Evolutionary conservation across 2,113 vertebrate genomes (phyloP), one percentile per base, ranked within the genome.

Genomic region (Cinclus mexicanus): DNA sequence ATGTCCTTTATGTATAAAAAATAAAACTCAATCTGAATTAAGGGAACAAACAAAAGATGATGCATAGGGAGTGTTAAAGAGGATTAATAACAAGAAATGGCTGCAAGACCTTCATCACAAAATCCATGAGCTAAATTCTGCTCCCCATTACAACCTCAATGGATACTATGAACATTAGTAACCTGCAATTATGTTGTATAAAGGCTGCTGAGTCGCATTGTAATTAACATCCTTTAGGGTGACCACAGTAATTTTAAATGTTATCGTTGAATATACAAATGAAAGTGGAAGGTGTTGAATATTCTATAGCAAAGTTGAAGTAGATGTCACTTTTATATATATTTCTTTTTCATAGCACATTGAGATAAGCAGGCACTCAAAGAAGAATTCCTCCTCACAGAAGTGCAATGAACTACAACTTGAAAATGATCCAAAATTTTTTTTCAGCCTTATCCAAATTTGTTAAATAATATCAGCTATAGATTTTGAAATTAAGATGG

Each of bases 211-310:
- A 92, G 82, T 86, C 0, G 20, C 83, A 90, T 74, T 94, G 90
- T 95, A 96, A 97, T 97, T 96, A 97, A 95, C 94, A 93, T 96
- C 85, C 85, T 90, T 93, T 95, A 96, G 92, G 93, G 90, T 95
- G 95, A 96, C 94, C 95, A 97, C 92, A 93, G 93, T 97, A 96
- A 96, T 96, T 97, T 96, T 86, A 95, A 90, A 96, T 88, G 93
- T 95, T 97, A 96, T 88, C 83, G 0, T 59, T 93, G 85, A 87
- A 88, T 71, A 81, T 92, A 90, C 28, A 88, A 93, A 92, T 95
- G 82, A 93, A 95, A 75, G 83, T 81, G 49, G 85, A 97, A 96
- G 92, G 92, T 97, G 90, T 93, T 96, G 83, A 97, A 96, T 94
- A 95, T 93, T 96, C 92, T 94, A 69, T 42, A 92, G 76, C n/a